Percentiles rank a stretch among this genome's conserved stretches.
These are phyloP conservation scores for Metridium senile DNA, from an alignment of 92 coral and sea anemone genomes.

Conservation along the genomic window DNA sequence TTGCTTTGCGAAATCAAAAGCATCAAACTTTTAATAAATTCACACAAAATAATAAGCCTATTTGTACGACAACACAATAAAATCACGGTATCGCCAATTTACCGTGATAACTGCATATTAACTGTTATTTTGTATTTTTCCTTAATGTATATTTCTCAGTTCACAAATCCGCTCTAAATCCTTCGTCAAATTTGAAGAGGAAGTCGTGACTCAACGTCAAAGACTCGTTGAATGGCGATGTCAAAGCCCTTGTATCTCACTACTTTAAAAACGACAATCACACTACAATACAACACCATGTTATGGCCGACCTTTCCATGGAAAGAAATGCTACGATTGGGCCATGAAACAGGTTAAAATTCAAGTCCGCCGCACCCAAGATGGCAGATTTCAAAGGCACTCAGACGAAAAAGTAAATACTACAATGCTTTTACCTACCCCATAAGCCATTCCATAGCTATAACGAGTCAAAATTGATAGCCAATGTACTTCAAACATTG, in stretches of 20 bases:
- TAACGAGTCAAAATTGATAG: slow-evolving; percentile 54
- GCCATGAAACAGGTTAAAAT: slow-evolving; percentile 9
- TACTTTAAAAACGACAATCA: neutral
- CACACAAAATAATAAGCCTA: too few species aligned
- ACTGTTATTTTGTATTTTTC: neutral
- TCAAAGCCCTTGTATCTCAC: neutral
- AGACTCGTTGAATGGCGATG: neutral
- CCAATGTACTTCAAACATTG: slow-evolving; percentile 67
- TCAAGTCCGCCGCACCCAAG: slow-evolving; percentile 67
- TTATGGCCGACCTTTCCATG: neutral
- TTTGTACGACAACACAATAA: too few species aligned
- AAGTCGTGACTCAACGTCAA: slow-evolving; percentile 13
- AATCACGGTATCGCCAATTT: neutral
- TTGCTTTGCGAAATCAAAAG: neutral
- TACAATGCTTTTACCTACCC: slow-evolving; percentile 64
- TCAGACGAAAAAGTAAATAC: slow-evolving; percentile 4
- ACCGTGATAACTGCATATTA: neutral
- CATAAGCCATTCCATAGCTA: slow-evolving; percentile 97
- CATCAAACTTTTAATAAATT: neutral
- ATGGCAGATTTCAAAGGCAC: slow-evolving; percentile 19
- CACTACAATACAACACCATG: slow-evolving; percentile 2
- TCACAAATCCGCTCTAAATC: neutral
- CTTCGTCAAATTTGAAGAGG: neutral
- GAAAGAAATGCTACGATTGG: neutral
- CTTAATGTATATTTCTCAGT: neutral